Base-by-base conservation (phyloP, 2,888 invertebrate genomes). In the Melikaiella ostensackeni region DNA sequence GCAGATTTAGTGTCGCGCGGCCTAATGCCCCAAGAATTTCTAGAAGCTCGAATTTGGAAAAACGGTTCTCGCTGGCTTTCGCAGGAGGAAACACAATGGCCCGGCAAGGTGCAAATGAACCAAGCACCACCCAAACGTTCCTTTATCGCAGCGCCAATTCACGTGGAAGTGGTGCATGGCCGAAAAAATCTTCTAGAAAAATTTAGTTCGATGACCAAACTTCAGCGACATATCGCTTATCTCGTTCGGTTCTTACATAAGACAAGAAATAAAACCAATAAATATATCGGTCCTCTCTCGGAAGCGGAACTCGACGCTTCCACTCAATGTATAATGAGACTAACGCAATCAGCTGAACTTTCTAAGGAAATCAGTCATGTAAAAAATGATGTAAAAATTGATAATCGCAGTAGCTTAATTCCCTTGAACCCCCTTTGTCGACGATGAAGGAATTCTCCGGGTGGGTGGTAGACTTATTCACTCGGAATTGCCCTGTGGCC, bases 1-100 rank as follows among this genome's bases (percentile, higher is more conserved):
- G 75, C 75, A 1, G 75, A 75, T 75, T 42, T 75, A 33, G n/a
- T 57, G 24, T 75, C 66, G 19, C 27, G 75, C 55, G 75, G 57
- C 21, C 57, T 9, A 9, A n/a, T 24, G 1, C 24, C 57, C 21
- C 57, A 57, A 21, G 57, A 57, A 21, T 57, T 21, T 21, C 6
- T 57, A 21, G 57, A n/a, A 2, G 1, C 57, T 21, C 6, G 5
- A 9, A 19, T 57, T 6, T 57, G 57, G 24, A 57, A 57, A 57
- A 57, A 21, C 1, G 57, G 24, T 21, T 24, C 57, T n/a, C 30
- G 5, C n/a, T 21, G 57, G 24, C 9, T 21, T 24, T 57, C 57
- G 2, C 21, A 11, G n/a, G 11, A 57, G 9, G 24, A 57, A 57
- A 21, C 0, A 57, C 0, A n/a, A 24, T n/a, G n/a, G 5, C 24